Percentiles rank a stretch among this genome's conserved stretches.
Evolutionary conservation across 2,888 invertebrate genomes (phyloP).

Genomic region (Thysanoteuthis rhombus): DNA sequence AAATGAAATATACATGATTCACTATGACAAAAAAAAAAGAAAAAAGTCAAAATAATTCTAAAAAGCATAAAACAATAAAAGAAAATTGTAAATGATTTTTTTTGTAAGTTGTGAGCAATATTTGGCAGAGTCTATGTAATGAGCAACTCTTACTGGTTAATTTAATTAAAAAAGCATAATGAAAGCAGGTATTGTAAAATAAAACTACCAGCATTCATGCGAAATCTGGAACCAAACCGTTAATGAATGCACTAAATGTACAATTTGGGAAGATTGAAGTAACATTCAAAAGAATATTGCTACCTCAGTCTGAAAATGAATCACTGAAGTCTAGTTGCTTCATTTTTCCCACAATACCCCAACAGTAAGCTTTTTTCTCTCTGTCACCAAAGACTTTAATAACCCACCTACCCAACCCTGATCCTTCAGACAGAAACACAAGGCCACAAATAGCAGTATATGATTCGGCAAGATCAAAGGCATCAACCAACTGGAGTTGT

Average conservation of each 20-base stretch:
- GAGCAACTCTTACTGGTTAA: not conserved
- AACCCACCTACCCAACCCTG: too few species aligned
- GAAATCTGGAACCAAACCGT: not conserved
- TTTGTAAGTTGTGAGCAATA: not conserved
- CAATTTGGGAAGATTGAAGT: not conserved
- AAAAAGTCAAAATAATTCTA: not conserved
- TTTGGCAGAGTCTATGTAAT: not conserved
- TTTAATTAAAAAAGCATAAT: not conserved
- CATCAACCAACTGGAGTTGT: too few species aligned
- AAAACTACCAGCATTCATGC: too few species aligned
- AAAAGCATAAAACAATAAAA: not conserved
- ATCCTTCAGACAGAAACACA: too few species aligned
- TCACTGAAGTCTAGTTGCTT: too few species aligned
- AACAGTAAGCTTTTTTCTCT: too few species aligned
- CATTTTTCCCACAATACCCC: too few species aligned
- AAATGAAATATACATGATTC: not conserved
- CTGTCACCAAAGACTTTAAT: too few species aligned
- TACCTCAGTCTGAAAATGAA: too few species aligned
- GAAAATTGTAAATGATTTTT: not conserved
- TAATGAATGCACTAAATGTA: not conserved
- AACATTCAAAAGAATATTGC: not conserved
- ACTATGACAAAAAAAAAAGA: not conserved
- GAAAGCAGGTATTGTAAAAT: not conserved
- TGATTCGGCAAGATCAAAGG: too few species aligned
- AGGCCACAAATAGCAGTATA: too few species aligned